phyloP scores from a whole-genome alignment of 2,888 invertebrate species.

The Megalurothrips usitatus region DNA sequence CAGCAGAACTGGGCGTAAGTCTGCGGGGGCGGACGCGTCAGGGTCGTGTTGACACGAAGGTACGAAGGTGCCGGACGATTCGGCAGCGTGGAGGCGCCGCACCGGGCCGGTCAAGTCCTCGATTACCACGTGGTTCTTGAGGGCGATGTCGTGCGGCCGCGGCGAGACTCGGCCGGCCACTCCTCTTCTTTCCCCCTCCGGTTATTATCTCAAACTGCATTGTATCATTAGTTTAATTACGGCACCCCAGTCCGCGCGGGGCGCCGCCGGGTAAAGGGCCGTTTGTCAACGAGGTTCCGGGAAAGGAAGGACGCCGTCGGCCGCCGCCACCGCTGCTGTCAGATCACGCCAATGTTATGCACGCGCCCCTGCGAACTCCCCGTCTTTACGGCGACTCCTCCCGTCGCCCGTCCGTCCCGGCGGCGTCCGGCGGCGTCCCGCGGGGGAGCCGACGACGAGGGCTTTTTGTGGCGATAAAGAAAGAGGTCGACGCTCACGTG shows the following conservation, averaged over 20 bases:
- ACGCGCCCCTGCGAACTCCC: not conserved
- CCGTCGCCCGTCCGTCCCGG: not conserved
- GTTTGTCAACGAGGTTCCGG: slow-evolving; percentile 19
- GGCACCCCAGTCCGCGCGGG: not conserved
- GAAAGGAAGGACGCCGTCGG: not conserved
- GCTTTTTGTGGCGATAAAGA: not conserved
- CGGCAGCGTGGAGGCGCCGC: too few relatives aligned
- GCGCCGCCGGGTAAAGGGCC: not conserved
- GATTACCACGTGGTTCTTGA: too few relatives aligned
- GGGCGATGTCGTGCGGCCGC: not conserved
- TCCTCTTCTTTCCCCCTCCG: too few relatives aligned
- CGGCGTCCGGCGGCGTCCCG: not conserved
- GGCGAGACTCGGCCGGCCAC: not conserved
- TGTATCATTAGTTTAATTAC: slow-evolving; percentile 19
- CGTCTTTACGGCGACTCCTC: not conserved
- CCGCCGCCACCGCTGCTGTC: not conserved
- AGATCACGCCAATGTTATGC: not conserved
- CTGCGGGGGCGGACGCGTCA: too few relatives aligned
- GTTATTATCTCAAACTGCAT: not conserved
- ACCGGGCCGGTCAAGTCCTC: too few relatives aligned
- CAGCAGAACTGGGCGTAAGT: too few relatives aligned
- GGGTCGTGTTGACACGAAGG: too few relatives aligned
- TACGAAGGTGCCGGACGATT: too few relatives aligned
- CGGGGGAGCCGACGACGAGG: not conserved
- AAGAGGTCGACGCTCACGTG: not conserved